Percentiles rank a stretch among this genome's conserved stretches.
Evolutionary conservation across 2,113 vertebrate species (phyloP).

Genomic region (Panthera uncia): DNA sequence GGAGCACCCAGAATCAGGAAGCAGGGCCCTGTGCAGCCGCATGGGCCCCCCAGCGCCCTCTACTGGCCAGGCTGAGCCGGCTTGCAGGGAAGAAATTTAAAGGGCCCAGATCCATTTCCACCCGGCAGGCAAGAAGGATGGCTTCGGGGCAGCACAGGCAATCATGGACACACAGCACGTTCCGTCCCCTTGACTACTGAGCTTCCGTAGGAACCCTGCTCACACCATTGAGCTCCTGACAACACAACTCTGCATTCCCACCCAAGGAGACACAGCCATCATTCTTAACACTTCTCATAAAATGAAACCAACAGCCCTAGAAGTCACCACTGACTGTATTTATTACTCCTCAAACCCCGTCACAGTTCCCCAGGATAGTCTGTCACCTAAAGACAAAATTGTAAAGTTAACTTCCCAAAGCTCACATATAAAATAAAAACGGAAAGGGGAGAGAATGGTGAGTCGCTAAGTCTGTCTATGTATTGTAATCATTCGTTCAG

Average conservation of each 20-base stretch:
- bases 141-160: accelerated
- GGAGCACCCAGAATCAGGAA: accelerated
- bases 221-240: not conserved
- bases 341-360: not conserved
- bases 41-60: not conserved
- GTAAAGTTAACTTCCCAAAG: not conserved
- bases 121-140: not conserved
- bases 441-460: not conserved
- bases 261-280: not conserved
- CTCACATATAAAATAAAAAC: not conserved
- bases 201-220: not conserved
- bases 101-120: conserved; percentile 52
- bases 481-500: not conserved
- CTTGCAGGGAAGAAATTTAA: not conserved
- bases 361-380: not conserved
- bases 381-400: not conserved
- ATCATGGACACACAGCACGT: accelerated
- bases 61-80: not conserved
- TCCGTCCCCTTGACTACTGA: not conserved
- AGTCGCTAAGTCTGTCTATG: not conserved
- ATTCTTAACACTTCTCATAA: not conserved
- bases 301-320: not conserved
- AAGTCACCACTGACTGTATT: not conserved
- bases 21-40: accelerated
- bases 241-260: not conserved